Evolutionary conservation across 2,797 vertebrate species (phyloP), one percentile per base, ranked within the genome.

Genomic region (Gymnodraco acuticeps): DNA sequence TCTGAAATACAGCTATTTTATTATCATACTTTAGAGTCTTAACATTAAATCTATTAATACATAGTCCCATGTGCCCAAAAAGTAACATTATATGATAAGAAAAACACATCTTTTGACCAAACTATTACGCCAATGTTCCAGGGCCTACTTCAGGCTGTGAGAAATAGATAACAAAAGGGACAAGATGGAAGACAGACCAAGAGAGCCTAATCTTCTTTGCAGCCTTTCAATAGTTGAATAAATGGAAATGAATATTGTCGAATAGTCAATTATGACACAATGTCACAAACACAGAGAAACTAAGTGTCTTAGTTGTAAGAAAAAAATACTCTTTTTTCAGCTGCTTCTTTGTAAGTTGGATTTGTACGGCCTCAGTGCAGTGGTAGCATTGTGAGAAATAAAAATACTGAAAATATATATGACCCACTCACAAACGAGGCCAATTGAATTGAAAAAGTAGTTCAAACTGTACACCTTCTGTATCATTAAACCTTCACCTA

Each of bases 211-310:
- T 58, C 19, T 62, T 46, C 70, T 20, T 19, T 23, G 58, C 48
- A 61, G 68, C 54, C 55, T 13, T 38, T 80, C 13, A 65, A 71
- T 31, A 60, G 63, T 14, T 53, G 7, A 75, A 68, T n/a, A 17
- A 0, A 5, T 14, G 50, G 8, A 52, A 69, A 64, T 52, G 4
- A 74, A 63, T 23, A 19, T 2, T 53, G 33, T 46, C 6, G 31
- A 61, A 58, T 27, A 70, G 46, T 45, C 27, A 16, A 10, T 23
- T 41, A 33, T 68, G 33, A 38, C 33, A 27, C 3, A 67, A 17
- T 27, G 13, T 64, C 43, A 66, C 31, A 78, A 31, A 14, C 11
- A 41, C 16, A 9, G 33, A n/a, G n/a, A n/a, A 3, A 5, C 31
- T 47, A 41, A 33, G 41, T 43, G 8, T 61, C 27, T 19, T 10